Conservation (phyloP, 2,797 vertebrate genomes). For the Nyctalus aviator region DNA sequence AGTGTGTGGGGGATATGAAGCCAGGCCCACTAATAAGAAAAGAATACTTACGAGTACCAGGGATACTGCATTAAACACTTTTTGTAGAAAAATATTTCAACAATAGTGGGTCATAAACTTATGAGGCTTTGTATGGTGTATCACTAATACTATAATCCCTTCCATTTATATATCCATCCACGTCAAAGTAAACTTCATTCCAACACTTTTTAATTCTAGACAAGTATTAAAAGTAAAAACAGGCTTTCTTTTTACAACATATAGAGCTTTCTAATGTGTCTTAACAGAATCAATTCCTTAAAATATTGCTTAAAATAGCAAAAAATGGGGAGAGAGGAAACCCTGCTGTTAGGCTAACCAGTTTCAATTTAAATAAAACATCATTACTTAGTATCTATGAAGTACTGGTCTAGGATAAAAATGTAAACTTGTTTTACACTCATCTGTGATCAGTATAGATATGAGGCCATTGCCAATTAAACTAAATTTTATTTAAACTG, state of each 20-base stretch:
- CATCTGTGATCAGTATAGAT: slow-evolving; percentile 55
- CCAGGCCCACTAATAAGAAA: slow-evolving; percentile 9
- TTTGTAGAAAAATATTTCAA: slow-evolving; percentile 29
- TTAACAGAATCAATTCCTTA: slow-evolving; percentile 49
- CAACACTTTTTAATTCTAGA: not conserved
- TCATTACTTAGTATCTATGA: not conserved
- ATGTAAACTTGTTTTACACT: slow-evolving; percentile 40
- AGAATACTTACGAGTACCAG: not conserved
- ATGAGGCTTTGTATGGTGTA: slow-evolving; percentile 3
- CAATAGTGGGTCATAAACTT: not conserved
- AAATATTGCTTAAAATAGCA: slow-evolving; percentile 61
- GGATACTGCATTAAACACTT: not conserved
- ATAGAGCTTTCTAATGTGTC: not conserved
- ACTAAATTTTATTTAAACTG: slow-evolving; percentile 16
- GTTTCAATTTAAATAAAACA: slow-evolving; percentile 52
- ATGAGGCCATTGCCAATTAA: slow-evolving; percentile 38
- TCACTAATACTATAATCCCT: not conserved
- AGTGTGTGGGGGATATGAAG: slow-evolving; percentile 19
- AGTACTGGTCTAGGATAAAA: slow-evolving; percentile 36
- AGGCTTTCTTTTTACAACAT: slow-evolving; percentile 32
- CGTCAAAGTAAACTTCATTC: slow-evolving; percentile 40
- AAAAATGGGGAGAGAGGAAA: not conserved
- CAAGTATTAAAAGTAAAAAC: slow-evolving; percentile 56
- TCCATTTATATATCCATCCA: slow-evolving; percentile 17
- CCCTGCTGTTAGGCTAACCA: slow-evolving; percentile 12